A percentile compares a stretch with the other conserved stretches of the same genome.
These are phyloP conservation scores for Pelodiscus sinensis DNA, from an alignment of 2,113 vertebrate species.

Conservation along the genomic window DNA sequence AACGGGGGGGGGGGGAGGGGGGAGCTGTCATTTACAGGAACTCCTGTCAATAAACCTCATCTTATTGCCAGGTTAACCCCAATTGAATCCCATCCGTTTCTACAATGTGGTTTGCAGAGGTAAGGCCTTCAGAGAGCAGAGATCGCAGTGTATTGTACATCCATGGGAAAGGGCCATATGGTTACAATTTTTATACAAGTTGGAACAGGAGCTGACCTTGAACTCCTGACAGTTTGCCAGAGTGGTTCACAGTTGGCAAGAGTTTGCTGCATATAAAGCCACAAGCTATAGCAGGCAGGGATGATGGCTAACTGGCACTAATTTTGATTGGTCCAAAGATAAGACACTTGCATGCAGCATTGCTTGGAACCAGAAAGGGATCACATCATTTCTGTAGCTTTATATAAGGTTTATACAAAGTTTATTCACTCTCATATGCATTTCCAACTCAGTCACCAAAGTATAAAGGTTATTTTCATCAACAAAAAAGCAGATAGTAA, in stretches of 20 bases:
- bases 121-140: neutral
- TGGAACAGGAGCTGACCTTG: neutral
- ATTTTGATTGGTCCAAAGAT: neutral
- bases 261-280: neutral
- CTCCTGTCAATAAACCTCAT: neutral
- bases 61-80: neutral
- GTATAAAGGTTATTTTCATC: neutral
- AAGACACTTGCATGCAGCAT: neutral
- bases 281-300: neutral
- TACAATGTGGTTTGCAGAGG: rapidly evolving
- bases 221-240: neutral
- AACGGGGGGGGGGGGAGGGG: neutral
- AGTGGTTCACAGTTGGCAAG: neutral
- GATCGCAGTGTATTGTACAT: neutral
- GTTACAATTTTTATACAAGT: neutral
- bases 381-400: neutral
- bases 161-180: neutral
- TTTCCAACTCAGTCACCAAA: neutral
- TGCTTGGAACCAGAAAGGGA: neutral
- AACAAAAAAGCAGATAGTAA: neutral
- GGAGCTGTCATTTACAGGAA: neutral
- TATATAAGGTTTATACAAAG: neutral
- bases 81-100: neutral
- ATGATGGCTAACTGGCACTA: neutral
- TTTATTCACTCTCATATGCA: neutral